Percentiles rank a stretch among this genome's conserved stretches.
phyloP scores from a whole-genome alignment of 92 coral and sea anemone species.

The Pocillopora grandis region DNA sequence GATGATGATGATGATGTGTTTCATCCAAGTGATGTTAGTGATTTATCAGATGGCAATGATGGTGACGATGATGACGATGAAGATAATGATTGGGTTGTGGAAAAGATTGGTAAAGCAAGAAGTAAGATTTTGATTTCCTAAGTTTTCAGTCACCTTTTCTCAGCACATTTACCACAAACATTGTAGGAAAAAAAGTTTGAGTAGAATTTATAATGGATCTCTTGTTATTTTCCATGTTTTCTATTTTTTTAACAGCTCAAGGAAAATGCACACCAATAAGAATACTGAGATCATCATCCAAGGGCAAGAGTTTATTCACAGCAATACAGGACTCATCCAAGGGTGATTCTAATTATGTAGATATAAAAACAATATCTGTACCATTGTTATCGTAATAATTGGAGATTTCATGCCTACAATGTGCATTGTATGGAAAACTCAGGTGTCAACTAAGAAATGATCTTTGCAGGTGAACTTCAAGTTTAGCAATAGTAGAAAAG shows the following conservation, averaged over 20 bases:
- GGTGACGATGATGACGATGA: slow-evolving; percentile 35
- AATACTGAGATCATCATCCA: slow-evolving; percentile 23
- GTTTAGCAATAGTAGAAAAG: too few species aligned
- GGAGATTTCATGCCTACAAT: too few species aligned
- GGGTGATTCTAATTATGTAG: background rate
- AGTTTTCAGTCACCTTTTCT: too few species aligned
- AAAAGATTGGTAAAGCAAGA: background rate
- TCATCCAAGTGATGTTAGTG: slow-evolving; percentile 26
- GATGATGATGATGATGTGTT: slow-evolving; percentile 50
- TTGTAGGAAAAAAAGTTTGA: too few species aligned
- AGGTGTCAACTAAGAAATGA: too few species aligned
- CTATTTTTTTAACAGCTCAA: slow-evolving; percentile 10
- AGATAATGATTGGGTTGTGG: slow-evolving; percentile 20
- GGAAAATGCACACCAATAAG: background rate
- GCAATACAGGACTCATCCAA: slow-evolving; percentile 14
- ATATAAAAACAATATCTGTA: background rate
- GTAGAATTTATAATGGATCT: too few species aligned
- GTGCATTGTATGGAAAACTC: too few species aligned
- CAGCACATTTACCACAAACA: too few species aligned
- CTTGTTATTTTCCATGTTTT: too few species aligned
- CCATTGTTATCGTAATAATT: too few species aligned
- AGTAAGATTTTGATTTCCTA: background rate
- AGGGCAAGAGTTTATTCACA: background rate
- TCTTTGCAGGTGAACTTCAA: too few species aligned
- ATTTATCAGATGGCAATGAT: background rate